phyloP scores from a whole-genome alignment of 2,113 vertebrate genomes.

The Varanus komodoensis region DNA sequence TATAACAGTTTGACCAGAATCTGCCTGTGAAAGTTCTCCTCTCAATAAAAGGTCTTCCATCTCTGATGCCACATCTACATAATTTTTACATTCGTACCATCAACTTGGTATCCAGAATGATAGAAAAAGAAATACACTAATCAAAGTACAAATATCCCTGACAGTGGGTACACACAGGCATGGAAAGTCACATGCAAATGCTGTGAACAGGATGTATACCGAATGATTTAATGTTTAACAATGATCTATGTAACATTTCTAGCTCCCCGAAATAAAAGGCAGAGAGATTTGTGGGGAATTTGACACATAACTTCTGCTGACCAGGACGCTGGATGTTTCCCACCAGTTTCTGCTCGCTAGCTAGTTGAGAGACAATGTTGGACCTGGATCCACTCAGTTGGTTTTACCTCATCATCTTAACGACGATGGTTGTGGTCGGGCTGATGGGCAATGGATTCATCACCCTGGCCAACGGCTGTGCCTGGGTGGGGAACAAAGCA shows the following conservation, averaged over 20 bases:
- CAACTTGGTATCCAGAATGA: not conserved
- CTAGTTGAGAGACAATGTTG: not conserved
- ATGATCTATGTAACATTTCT: not conserved
- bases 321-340: not conserved
- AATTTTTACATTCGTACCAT: not conserved
- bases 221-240: not conserved
- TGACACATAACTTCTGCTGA: not conserved
- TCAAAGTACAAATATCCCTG: not conserved
- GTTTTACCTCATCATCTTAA: not conserved
- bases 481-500: constrained; percentile 32
- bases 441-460: constrained; percentile 57
- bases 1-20: too few species aligned
- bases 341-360: not conserved
- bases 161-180: not conserved
- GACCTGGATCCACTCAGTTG: not conserved
- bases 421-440: constrained; percentile 28
- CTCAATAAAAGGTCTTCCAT: not conserved
- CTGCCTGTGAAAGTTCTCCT: not conserved
- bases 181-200: constrained; percentile 27
- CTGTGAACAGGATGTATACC: not conserved
- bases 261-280: not conserved
- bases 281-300: not conserved
- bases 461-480: constrained; percentile 21
- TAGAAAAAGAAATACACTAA: too few species aligned
- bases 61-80: not conserved